These are phyloP conservation scores for Empis livida DNA, from an alignment of 2,888 invertebrate species.

Conservation along the genomic window DNA sequence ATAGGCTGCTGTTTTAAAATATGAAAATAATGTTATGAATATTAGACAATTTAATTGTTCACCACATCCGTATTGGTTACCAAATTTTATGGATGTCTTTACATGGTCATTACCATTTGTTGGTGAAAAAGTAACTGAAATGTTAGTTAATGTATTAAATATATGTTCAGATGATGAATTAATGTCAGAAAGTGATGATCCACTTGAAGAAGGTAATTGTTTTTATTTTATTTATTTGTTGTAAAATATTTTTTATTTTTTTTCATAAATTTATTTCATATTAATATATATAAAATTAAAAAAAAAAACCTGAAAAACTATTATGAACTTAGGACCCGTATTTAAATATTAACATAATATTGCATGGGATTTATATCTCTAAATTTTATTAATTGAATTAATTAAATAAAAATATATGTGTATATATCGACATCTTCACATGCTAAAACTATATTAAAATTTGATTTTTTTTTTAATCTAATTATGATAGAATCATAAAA, in stretches of 20 bases:
- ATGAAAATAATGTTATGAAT: slow-evolving; percentile 99
- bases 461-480: no score
- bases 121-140: slow-evolving; percentile 93
- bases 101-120: slow-evolving; percentile 98
- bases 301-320: no score
- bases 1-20: slow-evolving; percentile 97
- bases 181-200: slow-evolving; percentile 86
- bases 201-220: slow-evolving; percentile 48
- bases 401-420: no score
- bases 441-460: no score
- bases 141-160: slow-evolving; percentile 94
- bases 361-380: no score
- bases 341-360: no score
- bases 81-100: slow-evolving; percentile 98
- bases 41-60: slow-evolving; percentile 98
- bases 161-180: slow-evolving; percentile 98
- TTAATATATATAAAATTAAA: no score
- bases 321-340: no score
- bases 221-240: slow-evolving; percentile 5
- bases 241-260: slow-evolving; percentile 4
- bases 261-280: no score
- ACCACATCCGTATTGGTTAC: slow-evolving; percentile 96
- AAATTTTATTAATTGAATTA: no score
- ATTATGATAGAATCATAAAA: no score
- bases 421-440: no score